A percentile compares a stretch with the other conserved stretches of the same genome.
Evolutionary conservation across 2,888 invertebrate genomes (phyloP).

Genomic region (Morinoia aosen): DNA sequence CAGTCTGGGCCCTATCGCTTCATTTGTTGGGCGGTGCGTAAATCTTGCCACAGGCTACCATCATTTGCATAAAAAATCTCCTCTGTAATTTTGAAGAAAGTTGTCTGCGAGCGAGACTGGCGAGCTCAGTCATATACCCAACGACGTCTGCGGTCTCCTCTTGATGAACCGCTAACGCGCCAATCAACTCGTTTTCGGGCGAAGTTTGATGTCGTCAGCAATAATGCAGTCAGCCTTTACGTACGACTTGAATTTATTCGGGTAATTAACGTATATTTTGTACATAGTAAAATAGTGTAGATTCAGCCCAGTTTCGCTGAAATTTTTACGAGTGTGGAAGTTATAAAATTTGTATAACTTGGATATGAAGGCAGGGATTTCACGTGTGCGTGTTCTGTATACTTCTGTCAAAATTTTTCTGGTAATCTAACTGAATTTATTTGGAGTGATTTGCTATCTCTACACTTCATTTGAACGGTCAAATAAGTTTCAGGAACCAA

Average conservation of each 20-base stretch:
- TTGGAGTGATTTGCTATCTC: neutral
- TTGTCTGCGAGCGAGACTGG: slow-evolving; percentile 18
- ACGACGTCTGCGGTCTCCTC: neutral
- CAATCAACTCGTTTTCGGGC: neutral
- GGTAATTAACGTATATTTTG: neutral
- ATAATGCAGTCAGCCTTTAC: neutral
- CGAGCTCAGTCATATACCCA: neutral
- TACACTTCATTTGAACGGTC: neutral
- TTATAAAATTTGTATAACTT: neutral
- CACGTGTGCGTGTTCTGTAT: neutral
- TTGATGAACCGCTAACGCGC: neutral
- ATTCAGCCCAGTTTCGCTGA: neutral
- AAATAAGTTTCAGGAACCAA: neutral
- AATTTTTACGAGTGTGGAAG: neutral
- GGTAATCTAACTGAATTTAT: too few species aligned
- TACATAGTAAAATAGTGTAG: neutral
- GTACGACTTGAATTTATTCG: neutral
- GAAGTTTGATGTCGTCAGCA: neutral
- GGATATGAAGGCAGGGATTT: neutral
- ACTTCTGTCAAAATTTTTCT: neutral
- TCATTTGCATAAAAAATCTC: slow-evolving; percentile 32
- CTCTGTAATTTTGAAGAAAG: slow-evolving; percentile 33
- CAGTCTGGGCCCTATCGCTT: neutral
- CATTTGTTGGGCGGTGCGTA: slow-evolving; percentile 22
- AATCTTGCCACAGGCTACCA: neutral